These are phyloP conservation scores for Toxostoma redivivum DNA, from an alignment of 2,113 vertebrate genomes.

Conservation along the genomic window DNA sequence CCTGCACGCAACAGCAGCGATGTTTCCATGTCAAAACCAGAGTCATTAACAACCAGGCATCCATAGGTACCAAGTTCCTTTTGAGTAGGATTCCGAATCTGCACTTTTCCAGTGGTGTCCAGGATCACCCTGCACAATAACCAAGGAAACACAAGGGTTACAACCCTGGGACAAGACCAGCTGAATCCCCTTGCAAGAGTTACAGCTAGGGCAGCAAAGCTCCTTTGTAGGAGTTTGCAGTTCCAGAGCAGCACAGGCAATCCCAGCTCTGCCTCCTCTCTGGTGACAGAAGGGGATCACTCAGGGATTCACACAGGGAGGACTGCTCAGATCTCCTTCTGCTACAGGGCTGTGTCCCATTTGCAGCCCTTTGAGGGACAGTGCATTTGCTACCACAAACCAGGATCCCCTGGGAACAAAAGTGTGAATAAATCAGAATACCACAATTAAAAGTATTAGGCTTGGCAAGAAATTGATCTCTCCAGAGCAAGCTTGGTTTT, in stretches of 20 bases:
- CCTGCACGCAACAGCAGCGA: conserved; percentile 79
- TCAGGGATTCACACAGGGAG: background rate
- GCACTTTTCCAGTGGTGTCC: conserved; percentile 69
- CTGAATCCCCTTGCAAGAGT: background rate
- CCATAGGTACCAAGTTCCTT: conserved; percentile 80
- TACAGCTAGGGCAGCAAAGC: background rate
- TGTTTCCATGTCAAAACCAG: conserved; percentile 77
- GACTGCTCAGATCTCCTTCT: background rate
- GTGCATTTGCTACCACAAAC: background rate
- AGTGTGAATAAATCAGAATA: conserved; percentile 8
- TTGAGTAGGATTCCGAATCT: conserved; percentile 72
- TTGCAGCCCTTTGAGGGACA: background rate
- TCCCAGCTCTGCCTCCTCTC: background rate
- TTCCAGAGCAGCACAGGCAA: background rate
- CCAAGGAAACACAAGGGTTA: background rate
- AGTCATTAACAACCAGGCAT: conserved; percentile 74
- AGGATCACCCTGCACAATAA: conserved; percentile 69
- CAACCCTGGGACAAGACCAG: background rate
- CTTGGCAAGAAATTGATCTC: background rate
- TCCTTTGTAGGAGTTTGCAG: background rate
- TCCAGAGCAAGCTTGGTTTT: background rate
- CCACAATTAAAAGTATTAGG: background rate
- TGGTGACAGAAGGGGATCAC: background rate
- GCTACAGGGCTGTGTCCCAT: background rate
- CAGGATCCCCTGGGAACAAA: background rate